Evolutionary conservation across 1,140 invertebrate genomes (phyloP).

Genomic region (Holotrichia oblita): DNA sequence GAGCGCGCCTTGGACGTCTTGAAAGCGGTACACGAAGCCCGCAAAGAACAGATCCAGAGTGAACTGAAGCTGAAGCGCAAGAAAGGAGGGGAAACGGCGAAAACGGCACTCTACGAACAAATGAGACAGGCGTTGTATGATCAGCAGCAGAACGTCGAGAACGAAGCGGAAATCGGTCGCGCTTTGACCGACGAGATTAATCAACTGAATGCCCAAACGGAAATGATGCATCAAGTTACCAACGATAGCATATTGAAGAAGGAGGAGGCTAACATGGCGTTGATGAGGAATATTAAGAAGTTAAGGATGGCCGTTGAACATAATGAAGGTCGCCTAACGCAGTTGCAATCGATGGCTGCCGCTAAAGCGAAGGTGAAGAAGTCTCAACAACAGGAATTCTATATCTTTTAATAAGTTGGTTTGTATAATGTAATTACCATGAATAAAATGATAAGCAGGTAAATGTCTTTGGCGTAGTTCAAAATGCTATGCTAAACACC

Average conservation of each 20-base stretch:
- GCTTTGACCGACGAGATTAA: conserved; percentile 57
- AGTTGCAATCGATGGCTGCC: conserved; percentile 23
- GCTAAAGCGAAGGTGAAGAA: not conserved
- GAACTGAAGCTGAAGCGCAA: conserved; percentile 50
- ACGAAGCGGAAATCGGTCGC: conserved; percentile 56
- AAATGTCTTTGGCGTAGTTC: not conserved
- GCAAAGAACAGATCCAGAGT: conserved; percentile 47
- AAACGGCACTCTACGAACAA: conserved; percentile 54
- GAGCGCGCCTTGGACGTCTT: conserved; percentile 48
- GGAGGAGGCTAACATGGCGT: conserved; percentile 55
- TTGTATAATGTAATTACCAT: not conserved
- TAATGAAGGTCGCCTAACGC: conserved; percentile 41
- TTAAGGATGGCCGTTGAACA: conserved; percentile 47
- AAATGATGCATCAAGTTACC: conserved; percentile 52
- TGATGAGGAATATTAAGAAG: conserved; percentile 57
- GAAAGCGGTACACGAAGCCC: conserved; percentile 49
- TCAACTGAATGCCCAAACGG: conserved; percentile 52
- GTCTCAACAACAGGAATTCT: not conserved
- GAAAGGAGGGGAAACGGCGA: conserved; percentile 47
- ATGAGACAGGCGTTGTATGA: conserved; percentile 54
- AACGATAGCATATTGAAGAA: conserved; percentile 54
- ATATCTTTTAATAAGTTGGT: not conserved
- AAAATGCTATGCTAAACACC: too few relatives aligned
- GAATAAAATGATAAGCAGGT: too few relatives aligned
- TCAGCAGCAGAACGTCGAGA: conserved; percentile 56